phyloP scores from a whole-genome alignment of 2,113 vertebrate species.

The Lepus europaeus region DNA sequence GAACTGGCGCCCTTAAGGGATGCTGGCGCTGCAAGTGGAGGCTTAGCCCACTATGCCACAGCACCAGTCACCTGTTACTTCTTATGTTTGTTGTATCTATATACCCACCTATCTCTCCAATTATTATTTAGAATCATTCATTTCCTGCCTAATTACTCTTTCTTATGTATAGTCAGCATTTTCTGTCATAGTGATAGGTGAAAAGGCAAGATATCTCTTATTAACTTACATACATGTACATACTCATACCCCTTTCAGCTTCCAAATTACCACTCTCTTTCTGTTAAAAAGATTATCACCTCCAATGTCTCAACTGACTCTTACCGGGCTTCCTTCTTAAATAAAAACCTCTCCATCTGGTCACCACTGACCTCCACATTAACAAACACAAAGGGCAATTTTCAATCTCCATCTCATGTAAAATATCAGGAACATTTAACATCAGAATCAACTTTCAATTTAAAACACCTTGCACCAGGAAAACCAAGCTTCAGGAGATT shows the following conservation, averaged over 20 bases:
- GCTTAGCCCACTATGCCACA: no score
- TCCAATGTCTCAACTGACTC: background rate
- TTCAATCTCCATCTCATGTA: background rate
- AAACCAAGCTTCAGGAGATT: background rate
- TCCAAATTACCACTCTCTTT: background rate
- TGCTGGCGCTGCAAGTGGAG: no score
- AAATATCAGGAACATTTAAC: background rate
- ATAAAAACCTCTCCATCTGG: background rate
- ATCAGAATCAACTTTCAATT: background rate
- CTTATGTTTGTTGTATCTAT: background rate
- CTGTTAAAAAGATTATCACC: background rate
- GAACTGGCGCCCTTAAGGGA: no score
- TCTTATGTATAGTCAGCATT: background rate
- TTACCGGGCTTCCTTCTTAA: background rate
- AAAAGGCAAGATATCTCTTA: background rate
- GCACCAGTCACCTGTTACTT: no score
- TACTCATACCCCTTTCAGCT: background rate
- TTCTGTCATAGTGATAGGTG: background rate
- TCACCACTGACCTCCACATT: background rate
- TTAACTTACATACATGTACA: background rate
- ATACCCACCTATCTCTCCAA: background rate
- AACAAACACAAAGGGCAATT: background rate
- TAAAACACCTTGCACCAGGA: background rate
- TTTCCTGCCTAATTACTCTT: background rate
- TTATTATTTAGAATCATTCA: background rate